phyloP scores from a whole-genome alignment of 2,113 vertebrate species.

The Ceyx margarethae region DNA sequence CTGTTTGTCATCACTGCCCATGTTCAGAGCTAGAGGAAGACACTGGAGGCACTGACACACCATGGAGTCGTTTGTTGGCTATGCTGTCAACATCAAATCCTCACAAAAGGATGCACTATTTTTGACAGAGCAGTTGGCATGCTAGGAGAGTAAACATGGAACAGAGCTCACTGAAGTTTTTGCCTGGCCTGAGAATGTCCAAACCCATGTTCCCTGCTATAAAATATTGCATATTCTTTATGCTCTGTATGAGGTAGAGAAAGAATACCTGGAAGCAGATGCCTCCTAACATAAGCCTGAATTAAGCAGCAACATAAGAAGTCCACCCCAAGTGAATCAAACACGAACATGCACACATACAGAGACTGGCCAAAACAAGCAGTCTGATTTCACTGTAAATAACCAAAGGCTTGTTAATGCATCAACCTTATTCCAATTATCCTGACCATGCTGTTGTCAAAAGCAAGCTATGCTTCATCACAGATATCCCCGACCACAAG shows the following conservation, averaged over 20 bases:
- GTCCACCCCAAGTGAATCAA: background rate
- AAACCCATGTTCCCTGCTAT: background rate
- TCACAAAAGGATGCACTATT: background rate
- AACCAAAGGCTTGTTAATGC: background rate
- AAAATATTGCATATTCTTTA: background rate
- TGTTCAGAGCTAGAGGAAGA: background rate
- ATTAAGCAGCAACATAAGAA: background rate
- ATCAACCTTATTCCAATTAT: background rate
- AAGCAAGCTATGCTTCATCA: background rate
- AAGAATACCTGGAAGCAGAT: background rate
- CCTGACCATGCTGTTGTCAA: background rate
- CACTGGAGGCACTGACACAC: background rate
- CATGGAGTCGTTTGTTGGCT: background rate
- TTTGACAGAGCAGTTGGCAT: background rate
- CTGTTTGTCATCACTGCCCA: background rate
- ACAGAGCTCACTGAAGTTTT: background rate
- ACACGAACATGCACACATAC: background rate
- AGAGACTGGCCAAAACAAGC: background rate
- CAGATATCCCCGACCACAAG: background rate
- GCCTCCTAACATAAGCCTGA: background rate
- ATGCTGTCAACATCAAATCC: background rate
- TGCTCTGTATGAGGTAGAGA: background rate
- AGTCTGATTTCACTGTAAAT: background rate
- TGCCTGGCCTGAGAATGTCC: background rate
- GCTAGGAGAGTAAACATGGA: background rate